Percentiles rank a stretch among this genome's conserved stretches.
phyloP scores from a whole-genome alignment of 2,113 vertebrate species.

The Asarcornis scutulata region DNA sequence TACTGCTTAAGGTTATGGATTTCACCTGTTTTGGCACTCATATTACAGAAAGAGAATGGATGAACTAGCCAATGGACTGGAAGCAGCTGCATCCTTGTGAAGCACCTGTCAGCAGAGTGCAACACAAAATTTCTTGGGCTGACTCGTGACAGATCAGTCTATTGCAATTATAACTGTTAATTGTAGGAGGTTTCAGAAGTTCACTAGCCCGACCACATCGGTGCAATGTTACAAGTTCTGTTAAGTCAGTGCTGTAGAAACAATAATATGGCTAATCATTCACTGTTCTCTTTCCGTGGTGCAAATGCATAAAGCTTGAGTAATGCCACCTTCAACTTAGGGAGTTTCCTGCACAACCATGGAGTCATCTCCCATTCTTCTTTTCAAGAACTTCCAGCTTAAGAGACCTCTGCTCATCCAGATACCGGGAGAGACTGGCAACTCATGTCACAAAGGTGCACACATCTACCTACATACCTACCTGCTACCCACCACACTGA shows the following conservation, averaged over 20 bases:
- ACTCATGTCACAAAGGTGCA: not conserved
- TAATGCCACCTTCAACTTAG: not conserved
- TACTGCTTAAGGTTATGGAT: not conserved
- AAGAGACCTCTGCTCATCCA: not conserved
- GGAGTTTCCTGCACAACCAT: not conserved
- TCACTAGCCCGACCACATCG: not conserved
- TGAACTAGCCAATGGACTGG: not conserved
- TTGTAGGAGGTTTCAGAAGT: not conserved
- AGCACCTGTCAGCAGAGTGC: not conserved
- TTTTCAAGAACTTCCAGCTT: not conserved
- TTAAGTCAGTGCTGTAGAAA: not conserved
- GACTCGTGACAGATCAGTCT: not conserved
- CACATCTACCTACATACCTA: not conserved
- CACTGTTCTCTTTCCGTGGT: not conserved
- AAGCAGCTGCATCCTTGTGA: accelerated
- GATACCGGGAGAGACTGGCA: not conserved
- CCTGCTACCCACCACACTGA: not conserved
- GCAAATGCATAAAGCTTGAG: not conserved
- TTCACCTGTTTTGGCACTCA: not conserved
- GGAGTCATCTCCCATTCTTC: not conserved
- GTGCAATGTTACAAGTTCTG: not conserved
- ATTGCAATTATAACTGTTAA: not conserved
- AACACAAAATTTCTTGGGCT: not conserved
- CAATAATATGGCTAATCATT: not conserved
- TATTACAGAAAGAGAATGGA: not conserved